Evolutionary conservation across 2,113 vertebrate species (phyloP).

Genomic region (Myrmophylax atrothorax): DNA sequence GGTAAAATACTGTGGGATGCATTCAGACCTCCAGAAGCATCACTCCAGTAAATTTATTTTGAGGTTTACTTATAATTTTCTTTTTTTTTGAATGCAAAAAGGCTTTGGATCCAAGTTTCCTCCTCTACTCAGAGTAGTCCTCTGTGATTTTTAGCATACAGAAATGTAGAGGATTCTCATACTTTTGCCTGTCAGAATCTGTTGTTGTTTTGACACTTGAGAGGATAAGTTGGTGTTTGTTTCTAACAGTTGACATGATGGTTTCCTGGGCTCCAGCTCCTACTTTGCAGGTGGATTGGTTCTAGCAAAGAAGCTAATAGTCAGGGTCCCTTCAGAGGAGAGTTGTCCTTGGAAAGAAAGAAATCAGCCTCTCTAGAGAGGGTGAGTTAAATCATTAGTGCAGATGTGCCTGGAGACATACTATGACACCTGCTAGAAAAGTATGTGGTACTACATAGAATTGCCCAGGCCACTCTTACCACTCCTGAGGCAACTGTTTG

Average conservation of each 20-base stretch:
- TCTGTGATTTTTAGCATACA: neutral
- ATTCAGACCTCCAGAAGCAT: neutral
- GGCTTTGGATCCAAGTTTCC: neutral
- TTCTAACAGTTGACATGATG: neutral
- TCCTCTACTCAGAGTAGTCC: neutral
- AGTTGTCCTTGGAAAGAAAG: neutral
- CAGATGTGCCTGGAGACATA: neutral
- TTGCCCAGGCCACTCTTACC: neutral
- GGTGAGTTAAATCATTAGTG: neutral
- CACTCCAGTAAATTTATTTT: neutral
- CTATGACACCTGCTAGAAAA: neutral
- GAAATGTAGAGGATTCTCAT: neutral
- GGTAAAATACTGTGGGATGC: neutral
- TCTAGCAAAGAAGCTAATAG: neutral
- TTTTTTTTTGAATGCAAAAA: neutral
- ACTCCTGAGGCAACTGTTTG: neutral
- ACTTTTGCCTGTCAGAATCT: neutral
- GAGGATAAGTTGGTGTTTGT: neutral
- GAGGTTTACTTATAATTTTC: neutral
- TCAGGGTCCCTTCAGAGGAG: neutral
- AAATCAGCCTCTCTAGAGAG: neutral
- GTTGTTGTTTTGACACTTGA: neutral
- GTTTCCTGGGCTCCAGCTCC: neutral
- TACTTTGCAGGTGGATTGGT: neutral
- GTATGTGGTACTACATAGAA: neutral